Percentiles rank a stretch among this genome's conserved stretches.
Evolutionary conservation across 2,113 vertebrate species (phyloP).

Genomic region (Rhadina sibilatrix): DNA sequence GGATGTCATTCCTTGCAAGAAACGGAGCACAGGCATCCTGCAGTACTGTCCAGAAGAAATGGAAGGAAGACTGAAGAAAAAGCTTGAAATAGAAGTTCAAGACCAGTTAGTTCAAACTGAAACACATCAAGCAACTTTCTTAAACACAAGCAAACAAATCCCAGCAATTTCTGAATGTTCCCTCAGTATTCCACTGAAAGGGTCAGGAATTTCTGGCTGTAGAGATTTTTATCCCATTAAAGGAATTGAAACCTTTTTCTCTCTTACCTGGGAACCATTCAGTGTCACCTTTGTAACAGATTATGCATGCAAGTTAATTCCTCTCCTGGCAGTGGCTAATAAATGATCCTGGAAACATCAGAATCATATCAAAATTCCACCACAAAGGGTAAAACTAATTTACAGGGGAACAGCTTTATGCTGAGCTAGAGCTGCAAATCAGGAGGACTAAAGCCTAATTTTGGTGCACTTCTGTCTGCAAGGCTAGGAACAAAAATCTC

Average conservation of each 20-base stretch:
- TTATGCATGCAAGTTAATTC: not conserved
- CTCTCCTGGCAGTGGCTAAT: not conserved
- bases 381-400: not conserved
- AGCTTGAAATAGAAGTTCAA: not conserved
- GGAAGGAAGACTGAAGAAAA: not conserved
- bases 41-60: not conserved
- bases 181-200: not conserved
- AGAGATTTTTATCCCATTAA: not conserved
- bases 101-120: not conserved
- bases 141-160: not conserved
- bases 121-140: not conserved
- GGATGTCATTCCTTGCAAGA: not conserved
- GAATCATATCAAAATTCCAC: not conserved
- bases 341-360: not conserved
- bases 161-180: not conserved
- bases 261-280: not conserved
- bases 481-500: not conserved
- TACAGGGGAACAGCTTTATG: not conserved
- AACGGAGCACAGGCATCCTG: not conserved
- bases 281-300: not conserved
- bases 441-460: not conserved
- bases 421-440: not conserved
- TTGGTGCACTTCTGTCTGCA: not conserved
- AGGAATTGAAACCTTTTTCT: not conserved
- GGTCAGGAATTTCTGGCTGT: not conserved